Conservation (phyloP, 2,797 vertebrate species). For the Glossophaga mutica region DNA sequence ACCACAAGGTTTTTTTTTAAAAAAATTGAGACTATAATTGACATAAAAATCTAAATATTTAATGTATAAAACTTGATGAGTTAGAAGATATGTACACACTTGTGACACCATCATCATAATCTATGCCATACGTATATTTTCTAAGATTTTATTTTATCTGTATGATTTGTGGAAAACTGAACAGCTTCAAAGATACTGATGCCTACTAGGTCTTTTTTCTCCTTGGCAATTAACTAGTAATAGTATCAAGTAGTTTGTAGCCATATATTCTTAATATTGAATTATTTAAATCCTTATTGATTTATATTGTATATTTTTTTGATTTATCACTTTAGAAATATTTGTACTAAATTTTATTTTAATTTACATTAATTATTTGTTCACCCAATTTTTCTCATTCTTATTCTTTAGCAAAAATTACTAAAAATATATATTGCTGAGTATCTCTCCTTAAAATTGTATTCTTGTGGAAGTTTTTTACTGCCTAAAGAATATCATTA, state of each 20-base stretch:
- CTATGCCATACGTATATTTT: neutral
- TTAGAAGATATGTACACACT: neutral
- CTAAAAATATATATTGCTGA: neutral
- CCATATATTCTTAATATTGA: neutral
- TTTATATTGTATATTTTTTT: neutral
- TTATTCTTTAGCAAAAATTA: neutral
- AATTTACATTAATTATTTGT: neutral
- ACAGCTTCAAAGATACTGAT: neutral
- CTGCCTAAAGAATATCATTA: neutral
- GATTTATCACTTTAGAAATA: neutral
- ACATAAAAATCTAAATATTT: neutral
- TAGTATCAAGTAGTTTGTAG: neutral
- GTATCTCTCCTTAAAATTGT: neutral
- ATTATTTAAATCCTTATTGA: neutral
- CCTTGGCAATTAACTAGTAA: neutral
- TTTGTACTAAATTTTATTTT: neutral
- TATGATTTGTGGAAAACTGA: neutral
- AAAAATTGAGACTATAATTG: neutral
- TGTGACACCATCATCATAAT: neutral
- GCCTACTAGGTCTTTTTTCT: neutral
- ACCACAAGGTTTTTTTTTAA: neutral
- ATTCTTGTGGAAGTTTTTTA: neutral
- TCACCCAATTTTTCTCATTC: neutral
- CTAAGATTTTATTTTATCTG: neutral
- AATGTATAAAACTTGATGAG: neutral